A percentile compares a stretch with the other conserved stretches of the same genome.
Conservation (phyloP, 2,888 invertebrate species). For the Troides aeacus region DNA sequence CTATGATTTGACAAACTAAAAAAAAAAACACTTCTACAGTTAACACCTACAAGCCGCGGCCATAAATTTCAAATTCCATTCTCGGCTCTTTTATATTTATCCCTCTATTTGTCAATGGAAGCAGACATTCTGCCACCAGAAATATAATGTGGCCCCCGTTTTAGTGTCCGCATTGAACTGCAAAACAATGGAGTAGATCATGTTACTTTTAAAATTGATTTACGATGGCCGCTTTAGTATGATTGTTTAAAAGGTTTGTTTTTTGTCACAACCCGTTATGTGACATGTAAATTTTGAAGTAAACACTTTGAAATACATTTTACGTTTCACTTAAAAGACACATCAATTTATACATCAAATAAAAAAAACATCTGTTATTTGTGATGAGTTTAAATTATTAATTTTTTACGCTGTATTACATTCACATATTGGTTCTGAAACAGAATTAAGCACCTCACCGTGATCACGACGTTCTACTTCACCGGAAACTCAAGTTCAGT, state of each 20-base stretch:
- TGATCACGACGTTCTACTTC: too few species aligned
- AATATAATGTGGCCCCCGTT: slow-evolving; percentile 44
- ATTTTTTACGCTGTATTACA: too few species aligned
- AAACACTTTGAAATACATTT: slow-evolving; percentile 1
- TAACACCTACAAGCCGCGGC: slow-evolving; percentile 27
- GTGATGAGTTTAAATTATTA: too few species aligned
- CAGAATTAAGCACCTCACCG: too few species aligned
- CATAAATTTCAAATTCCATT: slow-evolving; percentile 58
- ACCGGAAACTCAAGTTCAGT: too few species aligned
- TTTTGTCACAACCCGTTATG: slow-evolving; percentile 24
- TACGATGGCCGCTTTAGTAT: slow-evolving; percentile 39
- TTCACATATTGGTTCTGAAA: too few species aligned
- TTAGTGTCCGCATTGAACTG: slow-evolving; percentile 38
- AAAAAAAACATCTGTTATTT: too few species aligned
- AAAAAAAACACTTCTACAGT: not conserved
- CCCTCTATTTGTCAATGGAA: slow-evolving; percentile 55
- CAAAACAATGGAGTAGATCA: slow-evolving; percentile 56
- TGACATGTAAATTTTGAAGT: slow-evolving; percentile 9
- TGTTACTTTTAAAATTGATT: slow-evolving; percentile 65
- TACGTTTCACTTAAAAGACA: slow-evolving; percentile 1
- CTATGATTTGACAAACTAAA: slow-evolving; percentile 12
- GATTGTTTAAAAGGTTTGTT: slow-evolving; percentile 16
- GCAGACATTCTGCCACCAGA: slow-evolving; percentile 39
- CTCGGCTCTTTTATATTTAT: slow-evolving; percentile 44
- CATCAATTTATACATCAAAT: not conserved